Base-by-base conservation (phyloP, 1,140 invertebrate genomes). In the Cherax quadricarinatus region DNA sequence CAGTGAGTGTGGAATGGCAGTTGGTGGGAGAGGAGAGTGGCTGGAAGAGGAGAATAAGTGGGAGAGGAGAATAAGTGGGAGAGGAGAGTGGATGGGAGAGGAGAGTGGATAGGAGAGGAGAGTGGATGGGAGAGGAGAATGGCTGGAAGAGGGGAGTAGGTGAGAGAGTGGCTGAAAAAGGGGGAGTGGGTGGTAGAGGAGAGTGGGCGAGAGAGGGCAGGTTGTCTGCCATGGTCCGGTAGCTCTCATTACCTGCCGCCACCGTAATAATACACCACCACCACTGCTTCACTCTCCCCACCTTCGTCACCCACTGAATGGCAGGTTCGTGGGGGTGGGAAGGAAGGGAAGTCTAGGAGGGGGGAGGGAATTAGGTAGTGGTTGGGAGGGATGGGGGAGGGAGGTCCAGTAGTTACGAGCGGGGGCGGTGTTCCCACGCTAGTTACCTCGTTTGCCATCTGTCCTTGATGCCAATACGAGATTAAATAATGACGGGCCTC, bases 401-500 rank as follows among this genome's bases (percentile, higher is more conserved):
- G 79, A 80, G 51, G 24, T 66, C 57, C 60, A 81, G 86, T 60
- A 88, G 86, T 30, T 30, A 81, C 53, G 79, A 57, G 30, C 30
- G 75, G 51, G 48, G 51, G 86, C 70, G 24, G 75, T 82, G 88
- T 90, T 90, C 88, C 88, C 88, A 90, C 88, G 88, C 79, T 85
- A 90, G 88, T 90, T 90, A 85, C 62, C 51, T 90, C 88, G 88
- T 84, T 84, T 53, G 53, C 88, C 88, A 90, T 90, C 88, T 90
- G 88, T 90, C 88, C 88, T 90, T 90, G 88, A 90, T 90, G 88
- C 88, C 88, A 90, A 90, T 90, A 90, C 88, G 41, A 90, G 88
- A 90, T 90, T 90, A 90, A 90, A 90, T 90, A 90, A 90, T 90
- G 88, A 90, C 88, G 82, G 70, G 51, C 62, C 87, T 70, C 70